Base-by-base conservation (phyloP, 1,140 invertebrate genomes). In the Platyscapa corneri region DNA sequence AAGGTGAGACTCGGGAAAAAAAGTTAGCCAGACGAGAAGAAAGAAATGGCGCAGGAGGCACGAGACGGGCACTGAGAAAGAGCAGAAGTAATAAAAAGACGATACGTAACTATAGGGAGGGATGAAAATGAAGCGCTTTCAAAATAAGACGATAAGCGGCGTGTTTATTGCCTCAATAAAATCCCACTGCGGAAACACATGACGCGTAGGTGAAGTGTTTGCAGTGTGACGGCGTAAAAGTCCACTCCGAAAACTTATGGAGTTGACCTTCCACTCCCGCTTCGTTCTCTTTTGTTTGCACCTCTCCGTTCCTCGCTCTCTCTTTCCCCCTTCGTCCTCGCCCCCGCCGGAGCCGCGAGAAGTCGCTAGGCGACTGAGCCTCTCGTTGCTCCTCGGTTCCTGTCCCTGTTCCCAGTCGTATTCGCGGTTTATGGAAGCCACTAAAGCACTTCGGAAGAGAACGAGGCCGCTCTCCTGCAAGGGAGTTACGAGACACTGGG, bases 381-480 rank as follows among this genome's bases (percentile, higher is more conserved):
- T 37, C 32, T 39, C n/a, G 6, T 2, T 10, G 3, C 27, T 18
- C 23, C 42, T 37, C 30, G 32, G 7, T 27, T 32, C 60, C 60
- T 65, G 32, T 60, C 8, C 53, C 46, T 75, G 0, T 30, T 56
- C 64, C 34, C 80, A 77, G 64, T 77, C 79, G 79, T 82, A 82
- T 82, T 86, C 79, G 79, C 60, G 74, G 72, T 79, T 86, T 86
- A 86, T 86, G 82, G 81, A 78, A 87, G 86, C 82, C 67, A 87
- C 49, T 83, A 81, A 87, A 83, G 46, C 82, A 32, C 53, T 67
- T 80, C 67, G 27, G 46, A 76, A 74, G 77, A 49, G 37, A 85
- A 74, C 37, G 83, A 85, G 53, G 32, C 77, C 39, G 76, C 65
- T 65, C 75, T 46, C 32, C n/a, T n/a, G 60, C 60, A 32, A 42